Base-by-base conservation (phyloP, 2,888 invertebrate species). In the Bedellia somnulentella region DNA sequence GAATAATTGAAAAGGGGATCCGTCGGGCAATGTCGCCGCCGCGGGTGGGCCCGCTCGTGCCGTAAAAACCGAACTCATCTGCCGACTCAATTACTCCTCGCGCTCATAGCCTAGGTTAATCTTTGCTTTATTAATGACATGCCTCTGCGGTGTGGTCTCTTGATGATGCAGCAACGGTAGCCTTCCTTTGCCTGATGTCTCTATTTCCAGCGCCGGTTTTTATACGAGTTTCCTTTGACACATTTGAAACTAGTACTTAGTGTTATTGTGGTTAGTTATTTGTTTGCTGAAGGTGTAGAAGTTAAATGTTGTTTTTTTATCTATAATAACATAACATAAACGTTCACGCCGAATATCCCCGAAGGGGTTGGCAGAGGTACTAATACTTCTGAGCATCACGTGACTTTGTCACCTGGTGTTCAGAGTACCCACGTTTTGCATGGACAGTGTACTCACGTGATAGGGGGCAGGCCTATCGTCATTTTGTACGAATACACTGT, bases 41-140 rank as follows among this genome's bases (percentile, higher is more conserved):
- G 68, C 70, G 75, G 71, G 71, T 70, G 75, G 73, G 49, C 70
- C 13, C 25, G 46, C 70, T 73, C 70, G 70, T 71, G 70, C 68
- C 63, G 64, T 67, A 70, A 71, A 70, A 73, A 67, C 67, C 63
- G 44, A 63, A 44, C 58, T 70, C 71, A 71, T 71, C 71, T 70
- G 44, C 50, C 51, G 55, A 53, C 51, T 57, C 64, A 60, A 68
- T 70, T 68, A 68, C 46, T 25, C 37, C 35, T 30, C 28, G 15
- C 23, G 24, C 22, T 49, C 54, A 54, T 52, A 49, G 56, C 49
- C 61, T 66, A 64, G 62, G 55, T 52, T 61, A 60, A 68, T 68
- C 59, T 63, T 49, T 49, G 45, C 48, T 57, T 64, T 64, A 70
- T 68, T 70, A 73, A 66, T 61, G 60, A 56, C 51, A 24, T 15